These are phyloP conservation scores for Parambassis ranga DNA, from an alignment of 2,797 vertebrate genomes.

Conservation along the genomic window DNA sequence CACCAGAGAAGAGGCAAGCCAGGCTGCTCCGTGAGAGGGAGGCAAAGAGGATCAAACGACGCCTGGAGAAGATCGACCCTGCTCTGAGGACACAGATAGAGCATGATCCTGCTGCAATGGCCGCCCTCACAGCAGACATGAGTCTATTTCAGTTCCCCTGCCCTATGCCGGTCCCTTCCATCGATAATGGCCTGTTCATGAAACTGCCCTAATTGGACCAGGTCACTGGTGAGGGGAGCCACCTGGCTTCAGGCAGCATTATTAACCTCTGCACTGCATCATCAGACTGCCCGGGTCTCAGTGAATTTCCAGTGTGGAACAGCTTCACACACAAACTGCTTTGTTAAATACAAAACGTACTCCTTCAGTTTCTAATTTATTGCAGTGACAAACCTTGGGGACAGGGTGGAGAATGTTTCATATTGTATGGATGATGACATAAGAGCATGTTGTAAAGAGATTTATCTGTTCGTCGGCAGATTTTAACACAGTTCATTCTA, in stretches of 20 bases:
- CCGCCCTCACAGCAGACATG: slow-evolving; percentile 95
- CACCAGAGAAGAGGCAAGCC: slow-evolving; percentile 94
- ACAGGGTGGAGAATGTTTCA: slow-evolving; percentile 75
- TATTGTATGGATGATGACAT: slow-evolving; percentile 57
- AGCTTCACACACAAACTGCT: slow-evolving; percentile 43
- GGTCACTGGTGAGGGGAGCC: not conserved
- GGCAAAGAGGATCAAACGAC: slow-evolving; percentile 93
- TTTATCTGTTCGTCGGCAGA: slow-evolving; percentile 64
- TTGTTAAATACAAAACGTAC: slow-evolving; percentile 49
- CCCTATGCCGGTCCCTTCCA: slow-evolving; percentile 88
- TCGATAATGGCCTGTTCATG: slow-evolving; percentile 92
- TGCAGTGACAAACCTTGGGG: slow-evolving; percentile 58
- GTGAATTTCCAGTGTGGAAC: slow-evolving; percentile 32
- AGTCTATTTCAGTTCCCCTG: slow-evolving; percentile 95
- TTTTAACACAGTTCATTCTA: slow-evolving; percentile 54
- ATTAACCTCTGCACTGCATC: slow-evolving; percentile 28
- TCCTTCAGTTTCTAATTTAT: slow-evolving; percentile 70
- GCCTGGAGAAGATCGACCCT: slow-evolving; percentile 98
- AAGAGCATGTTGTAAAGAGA: slow-evolving; percentile 82
- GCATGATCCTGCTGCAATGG: slow-evolving; percentile 96
- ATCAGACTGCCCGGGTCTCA: slow-evolving; percentile 30
- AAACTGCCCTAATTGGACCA: slow-evolving; percentile 75
- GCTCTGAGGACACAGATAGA: slow-evolving; percentile 95
- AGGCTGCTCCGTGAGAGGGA: slow-evolving; percentile 93
- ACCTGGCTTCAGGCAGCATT: slow-evolving; percentile 10